Base-by-base conservation (phyloP, 2,888 invertebrate genomes). In the Tetragonula carbonaria region DNA sequence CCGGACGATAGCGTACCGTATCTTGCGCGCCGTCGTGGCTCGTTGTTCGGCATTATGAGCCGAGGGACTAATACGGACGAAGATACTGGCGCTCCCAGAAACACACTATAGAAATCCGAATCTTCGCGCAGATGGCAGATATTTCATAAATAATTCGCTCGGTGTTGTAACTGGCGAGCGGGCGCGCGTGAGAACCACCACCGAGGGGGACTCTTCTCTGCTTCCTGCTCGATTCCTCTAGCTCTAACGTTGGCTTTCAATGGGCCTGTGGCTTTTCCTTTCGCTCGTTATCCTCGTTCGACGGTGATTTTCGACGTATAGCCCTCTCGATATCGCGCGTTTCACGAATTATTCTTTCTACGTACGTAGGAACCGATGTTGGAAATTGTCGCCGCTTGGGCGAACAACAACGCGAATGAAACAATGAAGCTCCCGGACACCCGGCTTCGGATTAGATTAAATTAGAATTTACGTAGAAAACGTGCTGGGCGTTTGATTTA, bases 21-120 rank as follows among this genome's bases (percentile, higher is more conserved):
- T 84, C 83, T 86, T 78, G 68, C 73, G 65, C 75, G 21, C 74
- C 65, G 80, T 77, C 65, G 80, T 77, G 78, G 65, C 78, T 82
- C 71, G 76, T 80, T 73, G 74, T 51, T 77, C 75, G 71, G 78
- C 63, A 74, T 83, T 82, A 77, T 78, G 82, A 85, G 84, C 63
- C 21, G 38, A 73, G 74, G 67, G 84, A 84, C 90, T 90, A 89
- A 89, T 90, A 87, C 87, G 84, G 38, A 72, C 79, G 74, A 72
- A 74, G 85, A 73, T 85, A 85, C 84, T 80, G 82, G 38, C 77
- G 71, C 74, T 77, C 59, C 16, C 59, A 55, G 72, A 23, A 70
- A 72, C 59, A 71, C 38, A 33, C 70, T 33, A 68, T 59, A 74
- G 84, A 71, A 84, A 79, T 66, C 66, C 84, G 67, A 78, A 72